Evolutionary conservation across 30 jellyfish, hydroid and myxozoan species (phyloP), one percentile per base, ranked within the genome.

Genomic region (Chironex yamaguchii): DNA sequence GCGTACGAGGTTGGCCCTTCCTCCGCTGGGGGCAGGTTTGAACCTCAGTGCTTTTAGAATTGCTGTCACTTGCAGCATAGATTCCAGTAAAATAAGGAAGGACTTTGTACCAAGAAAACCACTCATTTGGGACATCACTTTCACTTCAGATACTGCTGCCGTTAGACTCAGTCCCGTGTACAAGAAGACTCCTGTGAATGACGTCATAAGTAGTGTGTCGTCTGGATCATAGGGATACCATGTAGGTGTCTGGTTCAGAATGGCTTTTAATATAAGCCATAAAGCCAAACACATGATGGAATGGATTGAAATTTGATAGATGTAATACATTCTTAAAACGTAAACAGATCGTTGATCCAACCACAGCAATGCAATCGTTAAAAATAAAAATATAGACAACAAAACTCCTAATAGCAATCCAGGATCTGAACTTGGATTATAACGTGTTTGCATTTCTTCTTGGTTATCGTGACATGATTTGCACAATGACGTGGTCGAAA

Each of bases 61-160:
- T 9, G 97, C 96, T 21, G 98, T 92, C 58, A 92, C 98, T 86
- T 92, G 98, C 48, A 92, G 74, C 98, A 92, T 92, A 17, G 97
- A 86, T 35, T 92, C 98, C 1, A 92, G 42, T 31, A 92, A 70
- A 0, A 92, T 96, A 27, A 92, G 95, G 0, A 70, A 80, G 21
- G 98, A 92, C 53, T 92, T 92, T 17, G 95, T 82, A 2, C 85
- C 90, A 1, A 84, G 69, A 49, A 67, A 92, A 1, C 83, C 73
- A 12, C 90, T 70, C 22, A 92, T 32, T 34, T 88, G 52, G 67
- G 71, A 22, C 88, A 92, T 62, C 4, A 81, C 67, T 65, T 81
- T 77, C 73, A 71, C 58, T 86, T 92, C 97, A 29, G 98, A 67
- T 29, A 92, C 27, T 0, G 98, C 93, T 54, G 98, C 96, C 24